Conservation (phyloP, 2,797 vertebrate species). For the Microhierax caerulescens region DNA sequence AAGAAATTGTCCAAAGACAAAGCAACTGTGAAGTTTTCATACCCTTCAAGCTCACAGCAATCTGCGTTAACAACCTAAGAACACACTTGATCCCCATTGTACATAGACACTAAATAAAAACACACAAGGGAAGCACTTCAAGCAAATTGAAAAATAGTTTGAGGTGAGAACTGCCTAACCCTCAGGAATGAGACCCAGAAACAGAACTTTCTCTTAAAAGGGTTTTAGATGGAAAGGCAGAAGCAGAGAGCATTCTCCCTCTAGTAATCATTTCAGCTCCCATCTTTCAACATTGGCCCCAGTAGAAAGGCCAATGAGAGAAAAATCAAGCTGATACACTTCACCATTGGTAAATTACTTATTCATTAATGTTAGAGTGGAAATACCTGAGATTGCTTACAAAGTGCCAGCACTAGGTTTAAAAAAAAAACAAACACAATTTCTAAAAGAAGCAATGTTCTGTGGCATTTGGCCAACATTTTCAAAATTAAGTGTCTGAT, state of each 20-base stretch:
- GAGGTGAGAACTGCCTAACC: not conserved
- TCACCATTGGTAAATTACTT: not conserved
- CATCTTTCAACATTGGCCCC: not conserved
- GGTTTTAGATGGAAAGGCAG: not conserved
- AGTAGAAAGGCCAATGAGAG: not conserved
- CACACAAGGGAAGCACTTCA: not conserved
- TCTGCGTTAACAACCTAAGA: not conserved
- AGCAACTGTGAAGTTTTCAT: not conserved
- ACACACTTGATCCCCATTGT: not conserved
- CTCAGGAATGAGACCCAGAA: not conserved
- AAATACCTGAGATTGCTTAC: not conserved
- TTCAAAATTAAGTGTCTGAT: not conserved
- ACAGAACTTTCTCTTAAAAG: not conserved
- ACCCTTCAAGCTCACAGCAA: not conserved
- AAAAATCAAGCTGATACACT: not conserved
- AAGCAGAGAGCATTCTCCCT: not conserved
- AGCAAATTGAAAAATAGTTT: not conserved
- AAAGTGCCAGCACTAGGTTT: not conserved
- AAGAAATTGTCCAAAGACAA: not conserved
- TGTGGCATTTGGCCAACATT: not conserved
- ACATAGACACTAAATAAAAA: not conserved
- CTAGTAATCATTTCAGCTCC: not conserved
- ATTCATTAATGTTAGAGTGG: not conserved
- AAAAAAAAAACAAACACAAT: not conserved
- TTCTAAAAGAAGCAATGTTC: not conserved